These are phyloP conservation scores for Thymelicus lineola DNA, from an alignment of 2,888 invertebrate genomes.

Conservation along the genomic window DNA sequence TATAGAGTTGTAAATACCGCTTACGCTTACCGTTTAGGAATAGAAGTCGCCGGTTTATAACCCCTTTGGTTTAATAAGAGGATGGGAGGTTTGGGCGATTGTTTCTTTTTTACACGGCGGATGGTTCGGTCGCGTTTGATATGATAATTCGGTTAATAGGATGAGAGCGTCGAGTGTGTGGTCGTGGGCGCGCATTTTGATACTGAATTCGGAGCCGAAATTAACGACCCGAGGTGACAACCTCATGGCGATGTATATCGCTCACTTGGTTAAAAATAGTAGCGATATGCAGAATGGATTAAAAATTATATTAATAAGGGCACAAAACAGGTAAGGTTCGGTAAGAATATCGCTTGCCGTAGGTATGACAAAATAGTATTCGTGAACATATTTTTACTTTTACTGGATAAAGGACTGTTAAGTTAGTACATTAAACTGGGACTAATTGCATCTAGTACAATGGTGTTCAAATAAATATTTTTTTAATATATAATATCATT, in stretches of 20 bases:
- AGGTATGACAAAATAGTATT: too few relatives aligned
- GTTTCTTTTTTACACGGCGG: slow-evolving; percentile 68
- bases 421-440: too few relatives aligned
- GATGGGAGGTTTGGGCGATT: slow-evolving; percentile 78
- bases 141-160: slow-evolving; percentile 80
- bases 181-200: slow-evolving; percentile 73
- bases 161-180: slow-evolving; percentile 59
- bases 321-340: too few relatives aligned
- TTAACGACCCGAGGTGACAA: not conserved
- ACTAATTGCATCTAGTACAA: too few relatives aligned
- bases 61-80: slow-evolving; percentile 78
- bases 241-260: not conserved
- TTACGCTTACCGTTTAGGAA: too few relatives aligned
- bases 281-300: too few relatives aligned
- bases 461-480: too few relatives aligned
- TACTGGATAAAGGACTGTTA: too few relatives aligned
- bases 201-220: slow-evolving; percentile 54
- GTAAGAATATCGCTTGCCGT: too few relatives aligned
- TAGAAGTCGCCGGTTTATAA: slow-evolving; percentile 53
- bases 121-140: slow-evolving; percentile 77
- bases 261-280: not conserved
- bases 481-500: too few relatives aligned
- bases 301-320: too few relatives aligned
- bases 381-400: too few relatives aligned
- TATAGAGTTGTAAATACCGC: slow-evolving; percentile 52